phyloP scores from a whole-genome alignment of 2,797 vertebrate species.

The Onychomys leucogaster region DNA sequence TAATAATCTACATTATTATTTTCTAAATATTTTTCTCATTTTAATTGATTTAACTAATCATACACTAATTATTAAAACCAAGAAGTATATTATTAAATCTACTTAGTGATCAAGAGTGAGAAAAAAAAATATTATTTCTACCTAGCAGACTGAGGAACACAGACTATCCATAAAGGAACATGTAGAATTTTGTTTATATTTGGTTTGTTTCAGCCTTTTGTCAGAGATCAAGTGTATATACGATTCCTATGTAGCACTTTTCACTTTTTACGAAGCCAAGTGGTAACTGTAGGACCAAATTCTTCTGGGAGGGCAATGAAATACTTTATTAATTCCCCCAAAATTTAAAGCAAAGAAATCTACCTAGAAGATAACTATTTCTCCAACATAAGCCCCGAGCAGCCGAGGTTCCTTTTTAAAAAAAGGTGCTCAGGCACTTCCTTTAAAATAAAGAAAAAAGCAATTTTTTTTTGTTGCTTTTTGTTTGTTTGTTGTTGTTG shows the following conservation, averaged over 20 bases:
- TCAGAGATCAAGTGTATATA: background rate
- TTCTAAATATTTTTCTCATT: slow-evolving; percentile 50
- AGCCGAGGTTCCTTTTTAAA: slow-evolving; percentile 7
- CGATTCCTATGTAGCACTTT: slow-evolving; percentile 17
- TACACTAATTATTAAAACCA: background rate
- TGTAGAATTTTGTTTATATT: background rate
- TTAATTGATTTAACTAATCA: slow-evolving; percentile 61
- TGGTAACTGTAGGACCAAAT: slow-evolving; percentile 17
- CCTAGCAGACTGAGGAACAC: background rate
- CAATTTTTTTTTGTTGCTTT: background rate
- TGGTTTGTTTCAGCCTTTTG: background rate
- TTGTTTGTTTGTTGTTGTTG: background rate
- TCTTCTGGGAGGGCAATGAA: background rate
- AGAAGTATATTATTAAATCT: background rate
- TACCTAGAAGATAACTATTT: slow-evolving; percentile 45
- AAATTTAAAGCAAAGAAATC: slow-evolving; percentile 48
- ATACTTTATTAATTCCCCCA: slow-evolving; percentile 7
- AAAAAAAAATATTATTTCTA: slow-evolving; percentile 49
- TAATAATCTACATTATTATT: slow-evolving; percentile 51
- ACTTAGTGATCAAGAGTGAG: slow-evolving; percentile 31
- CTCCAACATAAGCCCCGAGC: background rate
- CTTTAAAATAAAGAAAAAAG: background rate
- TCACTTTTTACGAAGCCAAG: slow-evolving; percentile 16
- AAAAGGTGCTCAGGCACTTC: background rate
- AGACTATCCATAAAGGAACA: background rate